Evolutionary conservation across 2,797 vertebrate species (phyloP), one percentile per base, ranked within the genome.

Genomic region (Octomys mimax): DNA sequence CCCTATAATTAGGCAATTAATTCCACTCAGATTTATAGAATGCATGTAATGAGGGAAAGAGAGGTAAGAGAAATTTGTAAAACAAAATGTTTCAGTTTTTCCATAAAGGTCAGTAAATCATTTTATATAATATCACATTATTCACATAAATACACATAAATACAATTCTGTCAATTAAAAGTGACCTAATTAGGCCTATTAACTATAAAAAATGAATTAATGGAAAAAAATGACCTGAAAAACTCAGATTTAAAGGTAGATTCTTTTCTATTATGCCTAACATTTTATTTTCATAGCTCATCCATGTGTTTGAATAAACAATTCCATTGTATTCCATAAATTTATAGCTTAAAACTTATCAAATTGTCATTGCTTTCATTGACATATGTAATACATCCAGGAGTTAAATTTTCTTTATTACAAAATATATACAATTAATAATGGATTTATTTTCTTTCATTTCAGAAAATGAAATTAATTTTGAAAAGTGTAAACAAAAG

Each of bases 1-100:
- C 73, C n/a, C 62, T 95, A 13, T 95, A 97, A 97, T 98, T 97
- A 98, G 52, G 54, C 96, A 97, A 96, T 97, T 96, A 96, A 95
- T 97, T 96, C 90, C 83, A 83, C 66, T 80, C 42, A 64, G 86
- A 39, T 95, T 92, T 95, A 36, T 86, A 93, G 85, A 81, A 4
- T 21, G 33, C 97, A 92, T 66, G 79, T 54, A 61, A 92, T 31
- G 82, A 70, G 28, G 49, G 39, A 94, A 18, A 97, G 31, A 77
- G 54, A 96, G 54, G 18, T 81, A 90, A 91, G 83, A 64, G 75
- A 93, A 96, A 96, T 75, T 89, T 92, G 68, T 79, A 90, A 96
- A 97, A 77, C 92, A 71, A 96, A 88, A 92, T 92, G 93, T 96
- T 97, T 80, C 61, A 90, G 66, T 88, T 96, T 93, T 82, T 87